Evolutionary conservation across 2,113 vertebrate species (phyloP), one percentile per base, ranked within the genome.

Genomic region (Sterna hirundo): DNA sequence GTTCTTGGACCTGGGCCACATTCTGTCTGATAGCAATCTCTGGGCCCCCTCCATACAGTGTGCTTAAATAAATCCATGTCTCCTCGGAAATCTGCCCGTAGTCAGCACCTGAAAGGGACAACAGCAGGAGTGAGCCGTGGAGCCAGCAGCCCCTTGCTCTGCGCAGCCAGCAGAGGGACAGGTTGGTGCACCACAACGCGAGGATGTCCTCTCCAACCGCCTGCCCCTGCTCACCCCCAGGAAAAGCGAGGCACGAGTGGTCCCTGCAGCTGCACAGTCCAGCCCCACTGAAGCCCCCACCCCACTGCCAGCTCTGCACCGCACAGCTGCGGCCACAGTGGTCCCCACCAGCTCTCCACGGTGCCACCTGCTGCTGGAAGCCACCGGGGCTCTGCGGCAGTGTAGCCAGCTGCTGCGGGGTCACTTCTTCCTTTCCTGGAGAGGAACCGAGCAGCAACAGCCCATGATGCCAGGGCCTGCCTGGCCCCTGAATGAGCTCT

Each of bases 31-130:
- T 98, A 13, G 99, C 99, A 1, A 99, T 99, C 97, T 99, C 99
- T 0, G 99, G 99, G 4, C 99, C 99, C 1, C 99, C 99, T 2
- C 99, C 98, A 0, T 99, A 99, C 65, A 99, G 98, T 5, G 95
- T 98, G 96, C 98, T 97, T 75, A 99, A 96, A 96, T 99, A 99
- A 86, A 97, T 96, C 99, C 99, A 99, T 0, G 99, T 99, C 98
- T 99, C 99, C 97, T 99, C 99, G 0, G 99, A 99, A 69, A 99
- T 99, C 98, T 99, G 99, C 76, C 99, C 99, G 0, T 99, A 99
- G 97, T 99, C 99, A 4, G 99, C 99, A 34, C 99, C 99, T 99
- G 97, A 0, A 15, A 57, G 74, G 65, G 18, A 51, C 21, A 5
- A 4, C 11, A 12, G 75, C 52, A 27, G 14, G 0, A 4, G 9